phyloP scores from a whole-genome alignment of 2,888 invertebrate species.

The Idaea biselata region DNA sequence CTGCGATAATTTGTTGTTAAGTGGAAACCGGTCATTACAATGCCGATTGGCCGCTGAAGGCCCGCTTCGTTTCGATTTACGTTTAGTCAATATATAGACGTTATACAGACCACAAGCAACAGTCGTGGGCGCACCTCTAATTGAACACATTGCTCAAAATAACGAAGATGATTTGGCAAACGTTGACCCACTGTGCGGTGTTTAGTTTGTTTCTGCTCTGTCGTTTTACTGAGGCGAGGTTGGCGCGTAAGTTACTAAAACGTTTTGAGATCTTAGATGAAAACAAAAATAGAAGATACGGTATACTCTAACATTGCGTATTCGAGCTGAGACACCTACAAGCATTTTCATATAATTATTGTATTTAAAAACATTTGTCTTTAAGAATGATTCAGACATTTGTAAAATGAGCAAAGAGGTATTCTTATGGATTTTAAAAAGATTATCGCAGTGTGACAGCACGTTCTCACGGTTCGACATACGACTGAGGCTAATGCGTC shows the following conservation, averaged over 20 bases:
- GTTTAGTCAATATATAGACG: slow-evolving; percentile 62
- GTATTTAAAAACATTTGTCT: too few species aligned
- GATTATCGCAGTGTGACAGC: too few species aligned
- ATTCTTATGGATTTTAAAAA: too few species aligned
- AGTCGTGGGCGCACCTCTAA: slow-evolving; percentile 47
- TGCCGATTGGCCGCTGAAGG: slow-evolving; percentile 44
- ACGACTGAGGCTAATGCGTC: too few species aligned
- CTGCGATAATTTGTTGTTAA: slow-evolving; percentile 21
- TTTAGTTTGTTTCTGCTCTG: slow-evolving; percentile 40
- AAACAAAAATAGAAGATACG: too few species aligned
- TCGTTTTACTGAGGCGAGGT: slow-evolving; percentile 45
- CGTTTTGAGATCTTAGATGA: too few species aligned
- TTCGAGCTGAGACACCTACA: too few species aligned
- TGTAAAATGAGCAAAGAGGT: too few species aligned
- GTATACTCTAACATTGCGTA: too few species aligned
- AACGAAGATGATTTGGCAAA: slow-evolving; percentile 47
- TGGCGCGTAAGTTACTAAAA: slow-evolving; percentile 66
- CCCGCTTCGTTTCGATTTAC: slow-evolving; percentile 43
- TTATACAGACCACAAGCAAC: slow-evolving; percentile 40
- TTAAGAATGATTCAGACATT: too few species aligned
- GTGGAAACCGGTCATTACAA: slow-evolving; percentile 32
- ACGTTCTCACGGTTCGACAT: too few species aligned
- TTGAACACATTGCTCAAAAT: slow-evolving; percentile 39
- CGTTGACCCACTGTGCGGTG: slow-evolving; percentile 33
- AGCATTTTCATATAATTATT: too few species aligned